A percentile compares a stretch with the other conserved stretches of the same genome.
phyloP scores from a whole-genome alignment of 2,888 invertebrate species.

The Ramazzottius varieornatus region DNA sequence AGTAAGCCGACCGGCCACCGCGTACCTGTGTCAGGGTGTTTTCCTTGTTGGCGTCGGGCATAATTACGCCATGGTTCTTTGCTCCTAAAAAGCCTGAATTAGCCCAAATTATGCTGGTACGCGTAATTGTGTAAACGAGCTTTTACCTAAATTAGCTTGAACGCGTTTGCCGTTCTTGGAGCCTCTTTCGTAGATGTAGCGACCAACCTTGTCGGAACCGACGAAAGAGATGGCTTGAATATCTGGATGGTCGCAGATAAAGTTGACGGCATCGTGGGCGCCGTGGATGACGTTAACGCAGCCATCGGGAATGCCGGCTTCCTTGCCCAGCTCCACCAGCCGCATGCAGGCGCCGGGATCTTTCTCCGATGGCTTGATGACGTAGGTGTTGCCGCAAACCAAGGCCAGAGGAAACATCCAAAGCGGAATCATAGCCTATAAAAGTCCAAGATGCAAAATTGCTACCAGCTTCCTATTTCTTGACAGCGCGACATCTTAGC shows the following conservation, averaged over 20 bases:
- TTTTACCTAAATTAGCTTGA: conserved; percentile 95
- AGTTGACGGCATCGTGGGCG: conserved; percentile 50
- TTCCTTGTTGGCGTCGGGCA: conserved; percentile 93
- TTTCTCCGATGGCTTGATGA: conserved; percentile 83
- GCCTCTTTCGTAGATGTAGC: conserved; percentile 72
- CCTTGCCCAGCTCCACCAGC: conserved; percentile 64
- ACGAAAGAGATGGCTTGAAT: conserved; percentile 94
- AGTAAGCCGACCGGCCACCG: background rate
- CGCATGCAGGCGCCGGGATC: conserved; percentile 90
- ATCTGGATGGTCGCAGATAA: conserved; percentile 81
- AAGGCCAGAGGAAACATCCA: conserved; percentile 37
- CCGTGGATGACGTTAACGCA: conserved; percentile 89
- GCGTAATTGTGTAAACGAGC: conserved; percentile 15
- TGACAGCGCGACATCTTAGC: background rate
- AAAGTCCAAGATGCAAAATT: background rate
- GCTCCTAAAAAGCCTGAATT: conserved; percentile 38
- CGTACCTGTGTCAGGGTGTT: conserved; percentile 57
- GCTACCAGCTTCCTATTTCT: background rate
- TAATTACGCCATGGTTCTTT: conserved; percentile 87
- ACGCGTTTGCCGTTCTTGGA: conserved; percentile 74
- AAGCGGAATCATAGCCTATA: conserved; percentile 4
- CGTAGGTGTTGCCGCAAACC: conserved; percentile 72
- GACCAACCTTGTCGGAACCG: conserved; percentile 74
- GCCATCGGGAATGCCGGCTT: conserved; percentile 86
- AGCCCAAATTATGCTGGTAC: background rate